phyloP scores from a whole-genome alignment of 1,140 invertebrate species.

The Megalonaias nervosa region DNA sequence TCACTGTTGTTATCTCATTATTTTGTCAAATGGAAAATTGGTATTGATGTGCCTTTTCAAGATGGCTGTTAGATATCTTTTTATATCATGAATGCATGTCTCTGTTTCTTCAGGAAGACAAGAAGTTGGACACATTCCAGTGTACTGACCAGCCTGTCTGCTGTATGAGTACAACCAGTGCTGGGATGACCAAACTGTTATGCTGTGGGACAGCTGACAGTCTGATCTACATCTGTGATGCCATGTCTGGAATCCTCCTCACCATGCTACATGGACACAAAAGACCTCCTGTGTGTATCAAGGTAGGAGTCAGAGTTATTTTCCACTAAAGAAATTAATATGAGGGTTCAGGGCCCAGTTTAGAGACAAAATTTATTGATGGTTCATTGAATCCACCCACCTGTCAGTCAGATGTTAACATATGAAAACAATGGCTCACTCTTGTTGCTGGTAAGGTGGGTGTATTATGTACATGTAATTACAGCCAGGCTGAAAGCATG shows the following conservation, averaged over 20 bases:
- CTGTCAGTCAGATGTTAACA: too few relatives aligned
- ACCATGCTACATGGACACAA: constrained; percentile 37
- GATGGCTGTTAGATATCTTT: neutral
- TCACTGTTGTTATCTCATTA: neutral
- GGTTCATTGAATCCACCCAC: too few relatives aligned
- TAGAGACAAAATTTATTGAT: too few relatives aligned
- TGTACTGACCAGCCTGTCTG: constrained; percentile 18
- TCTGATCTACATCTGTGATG: constrained; percentile 30
- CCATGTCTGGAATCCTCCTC: constrained; percentile 28
- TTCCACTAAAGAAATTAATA: too few relatives aligned
- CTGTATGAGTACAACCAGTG: constrained; percentile 19
- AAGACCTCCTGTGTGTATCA: constrained; percentile 23
- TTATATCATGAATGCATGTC: neutral
- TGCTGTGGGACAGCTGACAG: constrained; percentile 28
- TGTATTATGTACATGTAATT: too few relatives aligned
- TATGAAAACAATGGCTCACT: too few relatives aligned
- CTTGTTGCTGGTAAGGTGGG: too few relatives aligned
- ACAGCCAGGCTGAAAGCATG: too few relatives aligned
- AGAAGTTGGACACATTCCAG: constrained; percentile 28
- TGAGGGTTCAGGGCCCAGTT: too few relatives aligned
- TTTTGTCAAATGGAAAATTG: neutral
- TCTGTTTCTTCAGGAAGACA: constrained; percentile 21
- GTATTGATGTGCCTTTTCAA: neutral
- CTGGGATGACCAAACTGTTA: constrained; percentile 36
- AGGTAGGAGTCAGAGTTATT: constrained; percentile 2